Percentiles rank a stretch among this genome's conserved stretches.
Evolutionary conservation across 1,140 invertebrate genomes (phyloP).

Genomic region (Drosophila santomea): DNA sequence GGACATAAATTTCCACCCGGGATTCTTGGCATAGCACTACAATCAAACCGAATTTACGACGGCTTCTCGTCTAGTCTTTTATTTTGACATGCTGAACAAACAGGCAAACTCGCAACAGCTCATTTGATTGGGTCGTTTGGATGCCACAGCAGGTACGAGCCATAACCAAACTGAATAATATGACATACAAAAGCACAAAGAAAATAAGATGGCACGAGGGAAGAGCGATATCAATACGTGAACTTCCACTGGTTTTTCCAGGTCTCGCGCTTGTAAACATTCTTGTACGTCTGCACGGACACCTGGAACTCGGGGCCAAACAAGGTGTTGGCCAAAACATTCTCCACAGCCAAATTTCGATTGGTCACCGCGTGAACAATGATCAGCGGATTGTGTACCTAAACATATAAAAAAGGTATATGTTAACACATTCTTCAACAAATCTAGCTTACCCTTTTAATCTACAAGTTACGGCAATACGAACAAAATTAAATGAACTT

Average conservation of each 20-base stretch:
- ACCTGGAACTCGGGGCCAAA: slow-evolving; percentile 63
- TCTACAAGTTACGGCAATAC: too few species aligned
- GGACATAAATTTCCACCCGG: slow-evolving; percentile 70
- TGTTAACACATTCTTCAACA: too few species aligned
- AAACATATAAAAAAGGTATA: too few species aligned
- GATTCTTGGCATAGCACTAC: slow-evolving; percentile 65
- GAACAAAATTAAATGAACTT: slow-evolving; percentile 1
- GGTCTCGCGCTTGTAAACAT: slow-evolving; percentile 46
- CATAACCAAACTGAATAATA: slow-evolving; percentile 3
- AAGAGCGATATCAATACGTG: slow-evolving; percentile 12
- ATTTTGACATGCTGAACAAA: slow-evolving; percentile 74
- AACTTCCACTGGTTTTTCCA: slow-evolving; percentile 55
- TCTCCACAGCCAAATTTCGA: slow-evolving; percentile 58
- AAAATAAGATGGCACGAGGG: not conserved
- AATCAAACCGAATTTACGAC: slow-evolving; percentile 79
- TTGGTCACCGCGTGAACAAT: slow-evolving; percentile 61
- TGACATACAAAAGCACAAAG: not conserved
- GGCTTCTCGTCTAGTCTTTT: slow-evolving; percentile 31
- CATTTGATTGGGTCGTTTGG: slow-evolving; percentile 67
- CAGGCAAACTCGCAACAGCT: slow-evolving; percentile 61
- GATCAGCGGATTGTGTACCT: slow-evolving; percentile 52
- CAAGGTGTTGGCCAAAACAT: slow-evolving; percentile 49
- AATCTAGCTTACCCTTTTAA: too few species aligned
- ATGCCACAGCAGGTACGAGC: slow-evolving; percentile 45
- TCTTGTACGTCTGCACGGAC: slow-evolving; percentile 61